phyloP scores from a whole-genome alignment of 2,888 invertebrate genomes.

The Polydrusus cervinus region DNA sequence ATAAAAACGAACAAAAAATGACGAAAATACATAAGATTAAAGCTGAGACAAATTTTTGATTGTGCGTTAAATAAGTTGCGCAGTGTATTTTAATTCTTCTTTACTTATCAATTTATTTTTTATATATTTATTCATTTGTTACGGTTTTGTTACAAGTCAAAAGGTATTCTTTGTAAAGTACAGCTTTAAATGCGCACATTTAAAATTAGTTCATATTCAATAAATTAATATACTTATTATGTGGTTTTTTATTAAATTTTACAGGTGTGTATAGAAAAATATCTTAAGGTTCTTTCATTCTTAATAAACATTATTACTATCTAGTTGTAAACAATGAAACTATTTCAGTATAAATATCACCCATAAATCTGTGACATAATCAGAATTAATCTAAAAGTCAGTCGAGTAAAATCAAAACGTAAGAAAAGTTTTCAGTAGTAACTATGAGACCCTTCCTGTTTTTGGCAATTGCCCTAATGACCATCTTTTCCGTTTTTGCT shows the following conservation, averaged over 20 bases:
- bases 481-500: background rate
- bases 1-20: too few species aligned
- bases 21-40: too few species aligned
- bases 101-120: too few species aligned
- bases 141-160: too few species aligned
- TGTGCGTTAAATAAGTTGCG: too few species aligned
- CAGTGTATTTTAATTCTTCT: too few species aligned
- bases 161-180: background rate
- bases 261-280: too few species aligned
- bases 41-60: too few species aligned
- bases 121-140: too few species aligned
- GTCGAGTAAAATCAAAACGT: background rate
- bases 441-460: conserved; percentile 10
- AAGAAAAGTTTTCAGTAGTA: background rate
- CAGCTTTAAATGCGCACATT: background rate
- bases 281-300: too few species aligned
- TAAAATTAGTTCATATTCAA: background rate
- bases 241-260: background rate
- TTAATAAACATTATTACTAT: too few species aligned
- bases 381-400: background rate
- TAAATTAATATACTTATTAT: too few species aligned
- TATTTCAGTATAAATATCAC: conserved; percentile 10
- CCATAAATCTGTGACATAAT: background rate
- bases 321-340: background rate
- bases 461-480: conserved; percentile 17